phyloP scores from a whole-genome alignment of 2,797 vertebrate species.

The Moxostoma hubbsi region DNA sequence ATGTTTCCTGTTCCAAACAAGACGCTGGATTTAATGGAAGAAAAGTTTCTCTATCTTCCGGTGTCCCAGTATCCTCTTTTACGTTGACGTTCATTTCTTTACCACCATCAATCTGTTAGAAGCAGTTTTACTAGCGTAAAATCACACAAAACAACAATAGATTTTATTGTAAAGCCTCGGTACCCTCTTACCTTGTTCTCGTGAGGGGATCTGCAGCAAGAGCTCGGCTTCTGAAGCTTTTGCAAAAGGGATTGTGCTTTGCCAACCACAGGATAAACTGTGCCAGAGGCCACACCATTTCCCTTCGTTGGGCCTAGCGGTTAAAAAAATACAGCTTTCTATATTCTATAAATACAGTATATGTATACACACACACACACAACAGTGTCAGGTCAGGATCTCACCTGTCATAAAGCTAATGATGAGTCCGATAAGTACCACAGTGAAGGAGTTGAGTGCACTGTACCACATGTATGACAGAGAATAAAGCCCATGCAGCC shows the following conservation, averaged over 20 bases:
- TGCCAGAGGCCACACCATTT: constrained; percentile 71
- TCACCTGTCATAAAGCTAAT: constrained; percentile 89
- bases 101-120: constrained; percentile 41
- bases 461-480: constrained; percentile 98
- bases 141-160: background rate
- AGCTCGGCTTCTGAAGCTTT: constrained; percentile 64
- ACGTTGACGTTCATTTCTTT: constrained; percentile 64
- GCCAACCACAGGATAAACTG: no score
- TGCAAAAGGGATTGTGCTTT: constrained; percentile 70
- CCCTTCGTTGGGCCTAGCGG: constrained; percentile 78
- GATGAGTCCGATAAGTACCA: constrained; percentile 84
- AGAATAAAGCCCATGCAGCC: constrained; percentile 84
- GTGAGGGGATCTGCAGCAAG: constrained; percentile 70
- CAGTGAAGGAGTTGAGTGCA: constrained; percentile 85
- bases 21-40: constrained; percentile 42
- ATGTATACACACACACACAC: no score
- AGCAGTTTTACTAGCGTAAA: constrained; percentile 23
- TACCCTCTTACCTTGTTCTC: constrained; percentile 67
- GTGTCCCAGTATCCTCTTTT: constrained; percentile 46
- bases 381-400: constrained; percentile 17
- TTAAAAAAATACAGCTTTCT: background rate
- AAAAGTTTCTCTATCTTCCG: constrained; percentile 57
- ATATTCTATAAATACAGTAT: no score
- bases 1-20: constrained; percentile 68
- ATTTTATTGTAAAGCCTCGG: background rate